These are phyloP conservation scores for Metallyticus violacea DNA, from an alignment of 2,888 invertebrate species.

Conservation along the genomic window DNA sequence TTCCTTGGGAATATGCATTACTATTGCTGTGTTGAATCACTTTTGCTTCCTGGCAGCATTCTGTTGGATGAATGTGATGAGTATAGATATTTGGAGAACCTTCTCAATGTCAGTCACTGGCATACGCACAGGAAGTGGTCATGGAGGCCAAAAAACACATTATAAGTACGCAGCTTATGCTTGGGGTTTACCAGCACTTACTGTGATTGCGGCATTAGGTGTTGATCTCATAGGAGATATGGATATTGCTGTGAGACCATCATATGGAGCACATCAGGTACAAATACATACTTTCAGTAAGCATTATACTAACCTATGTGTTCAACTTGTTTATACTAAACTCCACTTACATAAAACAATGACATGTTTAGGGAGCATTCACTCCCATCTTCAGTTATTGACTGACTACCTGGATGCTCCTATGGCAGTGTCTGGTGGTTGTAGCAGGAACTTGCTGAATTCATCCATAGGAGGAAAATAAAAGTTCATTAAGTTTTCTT, in stretches of 20 bases:
- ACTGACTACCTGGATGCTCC: too few species aligned
- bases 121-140: neutral
- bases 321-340: too few species aligned
- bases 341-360: too few species aligned
- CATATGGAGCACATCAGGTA: neutral
- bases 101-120: slow-evolving; percentile 38
- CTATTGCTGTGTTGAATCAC: slow-evolving; percentile 43
- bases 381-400: too few species aligned
- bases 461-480: too few species aligned
- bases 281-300: too few species aligned
- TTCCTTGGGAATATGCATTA: slow-evolving; percentile 20
- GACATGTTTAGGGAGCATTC: too few species aligned
- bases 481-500: too few species aligned
- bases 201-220: slow-evolving; percentile 39
- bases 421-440: too few species aligned
- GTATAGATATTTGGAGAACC: slow-evolving; percentile 48
- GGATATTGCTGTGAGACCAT: slow-evolving; percentile 13
- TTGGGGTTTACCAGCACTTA: slow-evolving; percentile 43
- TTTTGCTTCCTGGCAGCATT: slow-evolving; percentile 47
- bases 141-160: slow-evolving; percentile 27
- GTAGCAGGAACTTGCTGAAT: too few species aligned
- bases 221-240: slow-evolving; percentile 27
- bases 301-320: too few species aligned
- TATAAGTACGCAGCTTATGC: slow-evolving; percentile 42
- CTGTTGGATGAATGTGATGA: slow-evolving; percentile 50